These are phyloP conservation scores for Achatina immaculata DNA, from an alignment of 1,140 invertebrate species.

Conservation along the genomic window DNA sequence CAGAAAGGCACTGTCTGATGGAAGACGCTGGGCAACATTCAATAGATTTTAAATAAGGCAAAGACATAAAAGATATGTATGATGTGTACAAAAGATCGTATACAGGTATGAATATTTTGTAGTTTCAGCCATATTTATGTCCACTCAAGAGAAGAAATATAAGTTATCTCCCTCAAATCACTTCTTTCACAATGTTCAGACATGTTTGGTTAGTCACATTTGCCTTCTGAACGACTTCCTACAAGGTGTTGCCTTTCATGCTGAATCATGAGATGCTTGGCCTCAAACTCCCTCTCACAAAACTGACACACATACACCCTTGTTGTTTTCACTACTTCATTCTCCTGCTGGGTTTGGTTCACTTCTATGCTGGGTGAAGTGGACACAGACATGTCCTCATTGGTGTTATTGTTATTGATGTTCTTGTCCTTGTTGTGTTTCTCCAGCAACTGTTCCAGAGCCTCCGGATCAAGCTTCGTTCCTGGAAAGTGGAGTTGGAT, in stretches of 20 bases:
- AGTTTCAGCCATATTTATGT: no score
- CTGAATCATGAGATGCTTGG: slow-evolving; percentile 56
- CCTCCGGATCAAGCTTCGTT: slow-evolving; percentile 50
- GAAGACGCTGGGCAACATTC: no score
- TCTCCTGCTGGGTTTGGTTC: slow-evolving; percentile 27
- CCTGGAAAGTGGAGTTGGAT: slow-evolving; percentile 62
- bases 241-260: slow-evolving; percentile 65
- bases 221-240: not conserved
- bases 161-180: no score
- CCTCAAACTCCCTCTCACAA: slow-evolving; percentile 66
- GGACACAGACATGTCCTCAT: not conserved
- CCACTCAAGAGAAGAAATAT: no score
- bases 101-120: no score
- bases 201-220: not conserved
- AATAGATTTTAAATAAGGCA: no score
- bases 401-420: slow-evolving; percentile 35
- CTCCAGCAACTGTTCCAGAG: slow-evolving; percentile 40
- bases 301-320: slow-evolving; percentile 66
- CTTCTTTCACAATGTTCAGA: no score
- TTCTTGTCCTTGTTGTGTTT: slow-evolving; percentile 32
- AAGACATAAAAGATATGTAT: no score
- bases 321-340: slow-evolving; percentile 1
- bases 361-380: not conserved
- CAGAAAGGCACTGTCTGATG: no score
- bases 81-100: no score